A percentile compares a stretch with the other conserved stretches of the same genome.
These are phyloP conservation scores for Mellivora capensis DNA, from an alignment of 2,113 vertebrate genomes.

Conservation along the genomic window DNA sequence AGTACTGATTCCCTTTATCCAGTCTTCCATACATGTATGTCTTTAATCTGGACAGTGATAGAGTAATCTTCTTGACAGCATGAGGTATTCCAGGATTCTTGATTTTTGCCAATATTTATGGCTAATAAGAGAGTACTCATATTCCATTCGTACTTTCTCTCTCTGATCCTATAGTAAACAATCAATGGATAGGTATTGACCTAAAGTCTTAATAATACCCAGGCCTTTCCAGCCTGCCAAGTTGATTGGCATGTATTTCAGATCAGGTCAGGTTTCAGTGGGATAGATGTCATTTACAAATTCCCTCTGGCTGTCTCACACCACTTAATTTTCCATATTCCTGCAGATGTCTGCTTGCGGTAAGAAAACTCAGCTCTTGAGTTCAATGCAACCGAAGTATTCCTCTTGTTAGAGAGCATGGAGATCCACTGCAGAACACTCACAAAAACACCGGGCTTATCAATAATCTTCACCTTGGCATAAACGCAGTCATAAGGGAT, in stretches of 20 bases:
- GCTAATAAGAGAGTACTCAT: background rate
- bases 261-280: background rate
- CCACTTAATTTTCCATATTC: background rate
- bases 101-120: background rate
- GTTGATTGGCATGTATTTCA: conserved; percentile 25
- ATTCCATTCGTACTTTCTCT: background rate
- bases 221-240: background rate
- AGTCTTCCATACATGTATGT: background rate
- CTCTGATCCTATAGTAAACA: background rate
- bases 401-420: background rate
- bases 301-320: background rate
- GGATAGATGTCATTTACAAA: background rate
- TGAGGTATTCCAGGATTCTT: background rate
- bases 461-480: conserved; percentile 38
- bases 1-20: background rate
- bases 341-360: background rate
- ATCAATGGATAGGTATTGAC: background rate
- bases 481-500: conserved; percentile 5
- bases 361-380: background rate
- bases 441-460: background rate
- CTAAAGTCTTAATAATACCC: background rate
- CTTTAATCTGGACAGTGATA: background rate
- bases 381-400: background rate
- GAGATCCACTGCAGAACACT: background rate
- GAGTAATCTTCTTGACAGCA: background rate